These are phyloP conservation scores for Zaprionus inermis DNA, from an alignment of 1,140 invertebrate genomes.

Conservation along the genomic window DNA sequence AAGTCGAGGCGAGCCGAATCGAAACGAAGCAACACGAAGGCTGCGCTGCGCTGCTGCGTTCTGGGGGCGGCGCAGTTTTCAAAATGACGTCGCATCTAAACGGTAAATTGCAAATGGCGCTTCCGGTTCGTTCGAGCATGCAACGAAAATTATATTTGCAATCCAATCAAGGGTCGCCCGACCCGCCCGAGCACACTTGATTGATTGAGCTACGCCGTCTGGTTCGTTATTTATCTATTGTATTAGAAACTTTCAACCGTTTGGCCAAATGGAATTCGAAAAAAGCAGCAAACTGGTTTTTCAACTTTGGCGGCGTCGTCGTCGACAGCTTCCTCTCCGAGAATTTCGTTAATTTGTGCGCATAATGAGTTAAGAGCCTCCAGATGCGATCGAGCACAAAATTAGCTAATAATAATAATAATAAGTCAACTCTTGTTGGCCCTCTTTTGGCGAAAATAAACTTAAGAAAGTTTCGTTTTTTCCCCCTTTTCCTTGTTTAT, in stretches of 20 bases:
- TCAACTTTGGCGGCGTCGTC: slow-evolving; percentile 53
- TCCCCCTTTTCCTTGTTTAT: slow-evolving; percentile 21
- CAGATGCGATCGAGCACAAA: slow-evolving; percentile 47
- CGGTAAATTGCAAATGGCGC: slow-evolving; percentile 49
- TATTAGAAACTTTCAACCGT: slow-evolving; percentile 56
- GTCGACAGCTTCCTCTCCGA: slow-evolving; percentile 28
- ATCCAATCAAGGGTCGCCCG: slow-evolving; percentile 26
- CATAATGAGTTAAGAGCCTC: slow-evolving; percentile 54
- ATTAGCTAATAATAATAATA: slow-evolving; percentile 54
- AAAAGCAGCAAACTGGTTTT: slow-evolving; percentile 61
- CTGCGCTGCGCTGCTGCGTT: slow-evolving; percentile 3
- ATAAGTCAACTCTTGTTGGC: slow-evolving; percentile 41
- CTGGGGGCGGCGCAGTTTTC: slow-evolving; percentile 47
- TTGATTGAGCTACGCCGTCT: neutral
- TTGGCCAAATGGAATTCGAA: slow-evolving; percentile 24
- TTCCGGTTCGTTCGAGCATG: slow-evolving; percentile 34
- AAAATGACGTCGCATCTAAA: slow-evolving; percentile 64
- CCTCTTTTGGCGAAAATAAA: neutral
- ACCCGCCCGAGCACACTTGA: neutral
- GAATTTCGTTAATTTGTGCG: slow-evolving; percentile 70
- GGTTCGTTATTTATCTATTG: slow-evolving; percentile 42
- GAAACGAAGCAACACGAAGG: neutral
- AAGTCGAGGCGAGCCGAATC: neutral
- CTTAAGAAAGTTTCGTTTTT: slow-evolving; percentile 65
- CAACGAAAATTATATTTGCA: neutral